Conservation (phyloP, 1,140 invertebrate species). For the Drosophila bifasciata region DNA sequence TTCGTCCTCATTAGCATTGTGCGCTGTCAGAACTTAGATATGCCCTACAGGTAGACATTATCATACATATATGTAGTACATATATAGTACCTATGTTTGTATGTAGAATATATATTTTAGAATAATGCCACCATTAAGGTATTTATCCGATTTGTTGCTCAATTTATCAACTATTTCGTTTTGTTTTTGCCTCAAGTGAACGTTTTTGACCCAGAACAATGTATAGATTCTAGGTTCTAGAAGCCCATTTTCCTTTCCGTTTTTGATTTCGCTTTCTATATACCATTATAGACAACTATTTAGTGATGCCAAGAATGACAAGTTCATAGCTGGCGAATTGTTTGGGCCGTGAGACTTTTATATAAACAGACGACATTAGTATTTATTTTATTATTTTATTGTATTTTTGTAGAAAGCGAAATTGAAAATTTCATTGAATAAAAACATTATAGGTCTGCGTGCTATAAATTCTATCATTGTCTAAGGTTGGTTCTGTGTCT, state of each 20-base stretch:
- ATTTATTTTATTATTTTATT: conserved; percentile 17
- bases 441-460: conserved; percentile 1
- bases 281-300: conserved; percentile 9
- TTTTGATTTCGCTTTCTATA: conserved; percentile 35
- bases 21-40: conserved; percentile 13
- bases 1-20: background rate
- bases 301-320: conserved; percentile 52
- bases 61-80: background rate
- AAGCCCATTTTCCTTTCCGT: background rate
- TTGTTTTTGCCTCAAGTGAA: conserved; percentile 9
- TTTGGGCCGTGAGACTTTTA: conserved; percentile 44
- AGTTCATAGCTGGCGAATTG: conserved; percentile 47
- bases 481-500: background rate
- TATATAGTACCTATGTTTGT: background rate
- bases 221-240: conserved; percentile 2
- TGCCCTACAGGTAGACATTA: conserved; percentile 18
- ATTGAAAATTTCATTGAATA: conserved; percentile 28
- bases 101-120: conserved; percentile 1
- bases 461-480: conserved; percentile 6
- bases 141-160: conserved; percentile 18
- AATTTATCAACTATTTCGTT: conserved; percentile 23
- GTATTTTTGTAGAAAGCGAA: conserved; percentile 61
- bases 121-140: conserved; percentile 3
- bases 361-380: conserved; percentile 15
- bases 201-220: conserved; percentile 39